Conservation (phyloP, 2,888 invertebrate species). For the Leistus spinibarbis region DNA sequence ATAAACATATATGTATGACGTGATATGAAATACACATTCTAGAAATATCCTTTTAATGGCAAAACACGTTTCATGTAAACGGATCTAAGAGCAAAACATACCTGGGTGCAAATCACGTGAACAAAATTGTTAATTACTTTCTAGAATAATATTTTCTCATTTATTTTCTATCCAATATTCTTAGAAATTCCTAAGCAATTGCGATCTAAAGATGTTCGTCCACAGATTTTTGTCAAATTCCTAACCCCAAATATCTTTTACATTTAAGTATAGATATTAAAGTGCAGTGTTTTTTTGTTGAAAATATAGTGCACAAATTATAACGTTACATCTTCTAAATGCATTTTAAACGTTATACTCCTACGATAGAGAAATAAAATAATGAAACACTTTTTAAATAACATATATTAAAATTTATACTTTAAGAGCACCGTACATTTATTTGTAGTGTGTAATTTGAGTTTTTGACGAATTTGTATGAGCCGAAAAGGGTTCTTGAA, state of each 20-base stretch:
- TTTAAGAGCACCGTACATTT: conserved; percentile 11
- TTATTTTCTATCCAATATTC: too few species aligned
- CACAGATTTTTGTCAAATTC: not conserved
- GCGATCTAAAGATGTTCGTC: not conserved
- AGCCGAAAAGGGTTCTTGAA: conserved; percentile 4
- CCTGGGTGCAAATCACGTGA: not conserved
- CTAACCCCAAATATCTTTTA: not conserved
- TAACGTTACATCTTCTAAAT: conserved; percentile 19
- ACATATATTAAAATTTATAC: conserved; percentile 18
- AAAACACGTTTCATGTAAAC: not conserved
- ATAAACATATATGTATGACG: not conserved
- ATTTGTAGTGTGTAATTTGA: conserved; percentile 9
- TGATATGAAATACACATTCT: conserved; percentile 14
- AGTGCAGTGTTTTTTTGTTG: conserved; percentile 2
- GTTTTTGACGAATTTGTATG: conserved; percentile 25
- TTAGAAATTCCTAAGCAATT: not conserved
- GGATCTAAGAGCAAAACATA: not conserved
- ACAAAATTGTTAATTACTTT: not conserved
- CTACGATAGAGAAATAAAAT: conserved; percentile 26
- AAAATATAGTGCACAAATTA: conserved; percentile 17
- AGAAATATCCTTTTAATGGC: not conserved
- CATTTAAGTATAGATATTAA: not conserved
- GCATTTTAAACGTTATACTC: conserved; percentile 27
- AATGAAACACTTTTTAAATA: conserved; percentile 23
- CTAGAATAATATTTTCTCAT: not conserved